Conservation (phyloP, 2,888 invertebrate genomes). For the Eupithecia insigniata region DNA sequence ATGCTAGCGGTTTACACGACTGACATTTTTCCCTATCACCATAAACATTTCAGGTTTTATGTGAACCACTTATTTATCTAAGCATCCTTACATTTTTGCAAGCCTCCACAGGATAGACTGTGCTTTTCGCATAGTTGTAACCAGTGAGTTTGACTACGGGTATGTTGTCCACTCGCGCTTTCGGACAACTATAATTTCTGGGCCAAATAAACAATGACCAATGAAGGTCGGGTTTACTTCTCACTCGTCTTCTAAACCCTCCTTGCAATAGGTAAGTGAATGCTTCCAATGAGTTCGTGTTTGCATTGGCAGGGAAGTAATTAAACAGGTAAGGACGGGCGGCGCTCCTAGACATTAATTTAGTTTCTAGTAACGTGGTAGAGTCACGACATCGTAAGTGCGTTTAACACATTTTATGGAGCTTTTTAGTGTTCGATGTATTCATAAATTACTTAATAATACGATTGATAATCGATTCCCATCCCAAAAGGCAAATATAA, state of each 20-base stretch:
- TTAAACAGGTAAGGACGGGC: slow-evolving; percentile 60
- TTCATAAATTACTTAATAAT: neutral
- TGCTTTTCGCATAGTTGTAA: neutral
- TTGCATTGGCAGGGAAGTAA: slow-evolving; percentile 66
- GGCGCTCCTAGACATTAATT: slow-evolving; percentile 68
- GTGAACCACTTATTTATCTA: too few relatives aligned
- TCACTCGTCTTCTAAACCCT: slow-evolving; percentile 6
- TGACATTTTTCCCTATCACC: neutral
- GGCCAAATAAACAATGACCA: neutral
- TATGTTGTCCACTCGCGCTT: neutral
- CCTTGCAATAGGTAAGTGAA: slow-evolving; percentile 17
- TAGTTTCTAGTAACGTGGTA: slow-evolving; percentile 59
- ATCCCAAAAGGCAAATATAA: neutral
- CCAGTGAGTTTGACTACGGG: neutral
- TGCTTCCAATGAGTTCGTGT: slow-evolving; percentile 61
- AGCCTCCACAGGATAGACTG: neutral
- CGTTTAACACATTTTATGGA: slow-evolving; percentile 46
- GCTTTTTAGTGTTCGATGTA: slow-evolving; percentile 34
- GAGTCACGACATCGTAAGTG: slow-evolving; percentile 57
- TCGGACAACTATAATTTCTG: neutral
- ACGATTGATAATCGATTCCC: neutral
- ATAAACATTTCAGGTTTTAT: neutral
- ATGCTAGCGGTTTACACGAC: neutral
- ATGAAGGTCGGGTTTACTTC: neutral
- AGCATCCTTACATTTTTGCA: neutral